These are phyloP conservation scores for Linnaemya vulpina DNA, from an alignment of 2,888 invertebrate species.

Conservation along the genomic window DNA sequence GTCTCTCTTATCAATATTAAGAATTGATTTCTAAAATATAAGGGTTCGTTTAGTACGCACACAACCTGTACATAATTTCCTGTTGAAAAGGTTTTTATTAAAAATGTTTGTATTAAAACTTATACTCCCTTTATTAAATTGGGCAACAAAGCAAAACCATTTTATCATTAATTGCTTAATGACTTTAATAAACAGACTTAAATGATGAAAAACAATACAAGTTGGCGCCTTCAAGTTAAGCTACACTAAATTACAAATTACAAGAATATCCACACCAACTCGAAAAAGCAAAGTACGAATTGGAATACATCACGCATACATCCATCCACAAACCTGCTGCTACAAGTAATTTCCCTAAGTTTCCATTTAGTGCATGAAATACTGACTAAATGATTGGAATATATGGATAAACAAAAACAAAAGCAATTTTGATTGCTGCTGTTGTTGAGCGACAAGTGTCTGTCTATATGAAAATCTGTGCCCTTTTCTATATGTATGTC, in stretches of 20 bases:
- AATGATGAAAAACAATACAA: constrained; percentile 76
- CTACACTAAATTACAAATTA: constrained; percentile 73
- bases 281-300: neutral
- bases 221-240: constrained; percentile 69
- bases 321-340: constrained; percentile 1
- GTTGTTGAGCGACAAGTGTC: constrained; percentile 59
- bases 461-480: constrained; percentile 43
- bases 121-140: neutral
- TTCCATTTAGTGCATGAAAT: constrained; percentile 44
- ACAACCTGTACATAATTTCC: neutral
- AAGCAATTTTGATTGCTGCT: constrained; percentile 23
- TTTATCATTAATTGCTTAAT: constrained; percentile 31
- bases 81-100: no score
- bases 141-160: constrained; percentile 4
- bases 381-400: constrained; percentile 46
- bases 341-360: constrained; percentile 54
- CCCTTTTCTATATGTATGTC: constrained; percentile 1
- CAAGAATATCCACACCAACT: constrained; percentile 73
- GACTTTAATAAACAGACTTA: constrained; percentile 47
- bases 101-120: no score
- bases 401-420: constrained; percentile 26
- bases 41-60: no score
- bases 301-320: no score
- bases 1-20: no score
- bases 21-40: no score